Base-by-base conservation (phyloP, 2,888 invertebrate species). In the Aspidiotus rigidus region DNA sequence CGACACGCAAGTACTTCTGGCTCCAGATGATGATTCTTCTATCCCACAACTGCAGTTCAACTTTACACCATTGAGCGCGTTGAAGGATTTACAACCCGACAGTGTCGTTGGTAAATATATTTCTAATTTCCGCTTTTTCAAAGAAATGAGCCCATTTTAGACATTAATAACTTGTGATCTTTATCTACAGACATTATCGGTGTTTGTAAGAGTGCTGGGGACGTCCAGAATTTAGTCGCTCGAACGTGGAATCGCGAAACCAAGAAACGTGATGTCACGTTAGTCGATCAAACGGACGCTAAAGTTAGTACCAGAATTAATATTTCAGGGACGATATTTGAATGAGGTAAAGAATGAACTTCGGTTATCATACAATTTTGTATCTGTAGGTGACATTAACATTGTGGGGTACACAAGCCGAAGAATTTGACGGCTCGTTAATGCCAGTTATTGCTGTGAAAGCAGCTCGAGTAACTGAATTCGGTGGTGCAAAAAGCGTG, bases 391-490 rank as follows among this genome's bases (percentile, higher is more conserved):
- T 67, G 7, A 39, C 79, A n/a, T 77, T 97, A 6, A 95, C 96
- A 0, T 78, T 99, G 0, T 99, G 99, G 99, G 94, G 92, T 5
- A 82, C 81, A 44, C 88, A 91, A 76, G 96, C 97, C 0, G 89
- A 90, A 75, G 85, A 84, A 70, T 97, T 97, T 77, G 86, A 89
- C 75, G 87, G 85, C 0, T 81, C 81, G 64, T 80, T 82, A 7
- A 85, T 89, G 75, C 93, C 95, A 2, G 87, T 98, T 0, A 77
- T 99, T 44, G 88, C 91, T 16, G 82, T 91, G 1, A 97, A 96
- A 81, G 88, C 89, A 6, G 92, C 86, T 0, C 85, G 86, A 28
- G 80, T 99, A 6, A 84, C 87, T 0, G 98, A 98, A 79, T 99
- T 90, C 79, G 88, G 87, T 72, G 90, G 93, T 59, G 87, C 87